Evolutionary conservation across 2,888 invertebrate species (phyloP).

Genomic region (Drosophila koepferae): DNA sequence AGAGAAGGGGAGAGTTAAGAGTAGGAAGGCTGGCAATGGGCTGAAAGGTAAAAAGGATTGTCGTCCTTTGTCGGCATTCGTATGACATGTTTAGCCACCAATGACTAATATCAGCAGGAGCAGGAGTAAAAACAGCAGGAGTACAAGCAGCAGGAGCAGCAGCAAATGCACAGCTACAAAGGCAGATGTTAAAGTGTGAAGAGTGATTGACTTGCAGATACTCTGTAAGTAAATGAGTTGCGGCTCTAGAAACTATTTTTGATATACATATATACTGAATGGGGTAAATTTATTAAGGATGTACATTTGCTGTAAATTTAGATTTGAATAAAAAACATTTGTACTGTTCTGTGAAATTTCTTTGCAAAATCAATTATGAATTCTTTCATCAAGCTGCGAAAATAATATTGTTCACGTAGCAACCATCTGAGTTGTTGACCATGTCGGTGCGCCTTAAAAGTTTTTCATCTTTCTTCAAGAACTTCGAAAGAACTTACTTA

Average conservation of each 20-base stretch:
- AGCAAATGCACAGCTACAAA: slow-evolving; percentile 11
- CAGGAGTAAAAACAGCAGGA: neutral
- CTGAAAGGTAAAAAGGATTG: slow-evolving; percentile 50
- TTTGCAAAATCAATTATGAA: neutral
- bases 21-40: too few relatives aligned
- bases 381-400: neutral
- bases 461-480: too few relatives aligned
- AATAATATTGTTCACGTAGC: neutral
- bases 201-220: neutral
- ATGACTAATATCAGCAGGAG: slow-evolving; percentile 74
- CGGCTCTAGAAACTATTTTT: neutral
- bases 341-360: neutral
- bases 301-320: neutral
- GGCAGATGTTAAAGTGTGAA: neutral
- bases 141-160: neutral
- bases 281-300: neutral
- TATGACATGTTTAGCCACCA: slow-evolving; percentile 76
- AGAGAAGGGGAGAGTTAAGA: neutral
- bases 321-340: neutral
- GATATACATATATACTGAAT: neutral
- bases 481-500: too few relatives aligned
- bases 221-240: neutral
- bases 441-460: too few relatives aligned
- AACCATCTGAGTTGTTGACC: neutral
- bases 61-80: slow-evolving; percentile 46